Percentiles rank a stretch among this genome's conserved stretches.
Conservation (phyloP, 2,888 invertebrate species). For the Scotopteryx bipunctaria region DNA sequence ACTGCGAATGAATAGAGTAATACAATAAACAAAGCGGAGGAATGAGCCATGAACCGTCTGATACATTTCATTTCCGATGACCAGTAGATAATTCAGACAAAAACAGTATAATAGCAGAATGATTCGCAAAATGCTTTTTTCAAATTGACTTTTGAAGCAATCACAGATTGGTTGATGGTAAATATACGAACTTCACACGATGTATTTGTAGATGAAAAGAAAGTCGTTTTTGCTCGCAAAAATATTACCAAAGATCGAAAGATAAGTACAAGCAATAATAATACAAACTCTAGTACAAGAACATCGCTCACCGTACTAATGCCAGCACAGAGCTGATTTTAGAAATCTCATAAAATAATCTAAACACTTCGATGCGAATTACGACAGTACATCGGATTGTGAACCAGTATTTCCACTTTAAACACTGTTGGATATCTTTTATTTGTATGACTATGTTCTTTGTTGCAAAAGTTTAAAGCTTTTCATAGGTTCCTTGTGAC, state of each 20-base stretch:
- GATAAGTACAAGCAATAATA: conserved; percentile 9
- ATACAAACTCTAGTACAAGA: conserved; percentile 5
- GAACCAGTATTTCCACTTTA: conserved; percentile 7
- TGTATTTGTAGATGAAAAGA: too few relatives aligned
- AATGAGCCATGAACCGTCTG: neutral
- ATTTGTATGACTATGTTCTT: neutral
- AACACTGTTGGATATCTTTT: conserved; percentile 14
- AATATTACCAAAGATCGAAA: too few relatives aligned
- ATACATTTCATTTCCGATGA: neutral
- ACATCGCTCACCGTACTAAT: conserved; percentile 10
- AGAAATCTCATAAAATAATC: conserved; percentile 22
- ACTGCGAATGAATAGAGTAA: neutral
- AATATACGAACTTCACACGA: too few relatives aligned
- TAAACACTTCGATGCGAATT: conserved; percentile 19
- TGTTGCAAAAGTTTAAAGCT: neutral
- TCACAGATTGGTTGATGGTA: neutral
- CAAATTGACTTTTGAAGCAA: neutral
- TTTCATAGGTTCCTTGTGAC: too few relatives aligned
- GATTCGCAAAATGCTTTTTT: neutral
- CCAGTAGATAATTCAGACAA: neutral
- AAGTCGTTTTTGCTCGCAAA: too few relatives aligned
- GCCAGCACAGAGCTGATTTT: conserved; percentile 18
- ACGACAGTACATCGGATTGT: conserved; percentile 5
- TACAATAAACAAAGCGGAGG: neutral
- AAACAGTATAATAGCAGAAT: neutral